These are phyloP conservation scores for Acropora tenuis DNA, from an alignment of 64 coral and sea anemone genomes.

Conservation along the genomic window DNA sequence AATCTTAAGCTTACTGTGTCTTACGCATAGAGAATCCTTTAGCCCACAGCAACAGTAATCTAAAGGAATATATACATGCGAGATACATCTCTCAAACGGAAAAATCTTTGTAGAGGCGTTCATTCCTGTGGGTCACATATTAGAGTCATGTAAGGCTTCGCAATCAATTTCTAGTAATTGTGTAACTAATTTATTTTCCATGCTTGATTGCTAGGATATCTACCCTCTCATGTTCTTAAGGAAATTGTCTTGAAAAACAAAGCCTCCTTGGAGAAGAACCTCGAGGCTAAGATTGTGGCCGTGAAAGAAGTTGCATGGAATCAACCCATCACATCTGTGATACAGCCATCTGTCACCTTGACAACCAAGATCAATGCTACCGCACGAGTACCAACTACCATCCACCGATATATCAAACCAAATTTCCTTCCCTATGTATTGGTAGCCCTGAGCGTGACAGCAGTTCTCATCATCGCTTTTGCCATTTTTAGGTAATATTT, in stretches of 20 bases:
- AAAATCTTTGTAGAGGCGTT: too few relatives aligned
- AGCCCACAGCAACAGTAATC: too few relatives aligned
- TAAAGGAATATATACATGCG: too few relatives aligned
- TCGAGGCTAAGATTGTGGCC: constrained; percentile 7
- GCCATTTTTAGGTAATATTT: constrained; percentile 1
- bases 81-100: too few relatives aligned
- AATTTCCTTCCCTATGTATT: constrained; percentile 20
- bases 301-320: background rate
- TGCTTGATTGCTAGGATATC: background rate
- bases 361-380: background rate
- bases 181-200: background rate
- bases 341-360: background rate
- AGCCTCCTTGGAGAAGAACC: background rate
- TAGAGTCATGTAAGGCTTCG: too few relatives aligned
- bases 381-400: background rate
- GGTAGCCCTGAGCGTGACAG: background rate
- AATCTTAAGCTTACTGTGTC: too few relatives aligned
- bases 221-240: constrained; percentile 1
- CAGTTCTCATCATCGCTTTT: background rate
- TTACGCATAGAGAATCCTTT: too few relatives aligned
- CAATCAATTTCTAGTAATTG: background rate
- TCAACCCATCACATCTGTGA: background rate
- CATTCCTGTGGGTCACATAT: too few relatives aligned
- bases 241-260: background rate
- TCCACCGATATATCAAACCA: background rate